These are phyloP conservation scores for Lasioglossum marginatum DNA, from an alignment of 2,888 invertebrate species.

Conservation along the genomic window DNA sequence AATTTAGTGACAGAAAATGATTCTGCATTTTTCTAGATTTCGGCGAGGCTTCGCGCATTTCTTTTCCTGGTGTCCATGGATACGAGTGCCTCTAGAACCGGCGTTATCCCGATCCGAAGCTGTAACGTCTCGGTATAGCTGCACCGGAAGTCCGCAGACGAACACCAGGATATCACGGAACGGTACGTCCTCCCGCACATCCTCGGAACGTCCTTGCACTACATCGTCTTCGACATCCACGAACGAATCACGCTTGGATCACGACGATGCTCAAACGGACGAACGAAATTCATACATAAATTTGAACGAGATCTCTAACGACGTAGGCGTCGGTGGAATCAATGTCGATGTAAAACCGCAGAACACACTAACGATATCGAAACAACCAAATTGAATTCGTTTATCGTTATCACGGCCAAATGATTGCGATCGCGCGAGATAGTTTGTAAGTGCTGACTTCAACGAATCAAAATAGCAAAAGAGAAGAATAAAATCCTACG, in stretches of 20 bases:
- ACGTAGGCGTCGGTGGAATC: constrained; percentile 19
- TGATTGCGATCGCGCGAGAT: neutral
- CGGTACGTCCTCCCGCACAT: constrained; percentile 86
- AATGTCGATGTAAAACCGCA: constrained; percentile 28
- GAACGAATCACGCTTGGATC: constrained; percentile 73
- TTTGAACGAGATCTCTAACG: constrained; percentile 48
- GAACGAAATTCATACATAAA: constrained; percentile 56
- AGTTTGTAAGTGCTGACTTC: neutral
- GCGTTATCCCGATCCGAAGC: constrained; percentile 90
- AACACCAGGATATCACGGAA: constrained; percentile 89
- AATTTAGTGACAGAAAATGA: neutral
- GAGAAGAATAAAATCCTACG: neutral
- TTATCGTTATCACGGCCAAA: neutral
- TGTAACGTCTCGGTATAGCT: constrained; percentile 91
- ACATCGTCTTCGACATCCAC: constrained; percentile 74
- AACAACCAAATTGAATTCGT: constrained; percentile 10
- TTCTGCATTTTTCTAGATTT: constrained; percentile 88
- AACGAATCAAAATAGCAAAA: neutral
- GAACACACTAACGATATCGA: neutral
- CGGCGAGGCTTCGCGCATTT: constrained; percentile 96
- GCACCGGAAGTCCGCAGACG: constrained; percentile 90
- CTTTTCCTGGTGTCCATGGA: constrained; percentile 94
- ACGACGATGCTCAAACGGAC: constrained; percentile 36
- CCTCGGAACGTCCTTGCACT: constrained; percentile 75
- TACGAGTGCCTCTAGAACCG: constrained; percentile 88